Evolutionary conservation across 1,140 invertebrate species (phyloP).

Genomic region (Pseudomyrmex sp.): DNA sequence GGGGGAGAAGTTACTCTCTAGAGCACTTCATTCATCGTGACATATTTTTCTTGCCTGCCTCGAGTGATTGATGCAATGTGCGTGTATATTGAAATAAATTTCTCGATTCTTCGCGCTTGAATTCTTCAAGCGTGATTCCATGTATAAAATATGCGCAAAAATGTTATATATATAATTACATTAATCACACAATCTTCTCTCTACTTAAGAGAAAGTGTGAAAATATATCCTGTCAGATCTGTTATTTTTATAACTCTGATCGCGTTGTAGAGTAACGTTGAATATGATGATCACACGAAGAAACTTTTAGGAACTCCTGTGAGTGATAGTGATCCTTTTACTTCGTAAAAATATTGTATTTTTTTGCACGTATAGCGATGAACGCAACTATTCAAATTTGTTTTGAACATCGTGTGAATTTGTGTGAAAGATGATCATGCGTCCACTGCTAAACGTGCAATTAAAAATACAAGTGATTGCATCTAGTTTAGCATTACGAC

Average conservation of each 20-base stretch:
- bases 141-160: background rate
- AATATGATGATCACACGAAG: background rate
- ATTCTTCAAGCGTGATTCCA: background rate
- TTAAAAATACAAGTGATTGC: background rate
- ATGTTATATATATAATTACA: conserved; percentile 21
- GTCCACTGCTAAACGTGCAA: background rate
- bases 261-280: background rate
- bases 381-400: background rate
- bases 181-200: background rate
- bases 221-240: too few relatives aligned
- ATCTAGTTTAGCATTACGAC: background rate
- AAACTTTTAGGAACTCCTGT: background rate
- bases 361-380: background rate
- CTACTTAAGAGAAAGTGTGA: conserved; percentile 7
- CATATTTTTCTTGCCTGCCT: conserved; percentile 39
- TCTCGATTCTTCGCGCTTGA: background rate
- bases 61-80: conserved; percentile 36
- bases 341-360: conserved; percentile 34
- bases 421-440: background rate
- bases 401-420: background rate
- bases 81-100: background rate
- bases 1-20: background rate
- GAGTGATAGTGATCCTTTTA: background rate
- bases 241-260: background rate
- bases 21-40: conserved; percentile 35